A percentile compares a stretch with the other conserved stretches of the same genome.
Evolutionary conservation across 2,797 vertebrate genomes (phyloP).

Genomic region (Cichlasoma orientale): DNA sequence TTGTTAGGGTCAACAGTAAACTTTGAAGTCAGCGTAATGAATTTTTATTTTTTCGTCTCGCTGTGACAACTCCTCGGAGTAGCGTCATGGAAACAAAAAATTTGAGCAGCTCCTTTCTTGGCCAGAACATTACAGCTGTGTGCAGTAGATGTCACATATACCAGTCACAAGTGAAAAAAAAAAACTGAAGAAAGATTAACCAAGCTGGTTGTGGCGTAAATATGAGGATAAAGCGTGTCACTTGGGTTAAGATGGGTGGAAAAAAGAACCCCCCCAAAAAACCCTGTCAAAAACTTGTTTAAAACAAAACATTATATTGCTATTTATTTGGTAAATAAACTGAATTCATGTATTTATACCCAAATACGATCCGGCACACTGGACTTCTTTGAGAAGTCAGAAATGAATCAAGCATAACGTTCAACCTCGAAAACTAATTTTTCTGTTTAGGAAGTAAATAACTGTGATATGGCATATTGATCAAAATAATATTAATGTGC

Average conservation of each 20-base stretch:
- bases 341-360: not conserved
- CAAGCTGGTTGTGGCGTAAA: not conserved
- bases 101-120: not conserved
- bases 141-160: not conserved
- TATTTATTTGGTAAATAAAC: no score
- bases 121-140: not conserved
- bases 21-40: not conserved
- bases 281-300: not conserved
- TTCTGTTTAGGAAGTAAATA: not conserved
- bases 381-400: no score
- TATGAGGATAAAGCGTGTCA: not conserved
- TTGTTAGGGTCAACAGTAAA: constrained; percentile 21
- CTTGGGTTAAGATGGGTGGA: no score
- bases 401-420: not conserved
- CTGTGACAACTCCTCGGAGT: constrained; percentile 8
- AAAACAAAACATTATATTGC: not conserved
- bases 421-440: not conserved
- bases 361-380: not conserved
- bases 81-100: not conserved
- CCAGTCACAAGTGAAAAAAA: not conserved
- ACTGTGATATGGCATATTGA: not conserved
- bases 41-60: not conserved
- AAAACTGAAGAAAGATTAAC: not conserved
- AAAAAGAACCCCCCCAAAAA: no score
- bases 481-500: not conserved